Conservation (phyloP, 92 coral and sea anemone genomes). For the Epizoanthus fatuus region DNA sequence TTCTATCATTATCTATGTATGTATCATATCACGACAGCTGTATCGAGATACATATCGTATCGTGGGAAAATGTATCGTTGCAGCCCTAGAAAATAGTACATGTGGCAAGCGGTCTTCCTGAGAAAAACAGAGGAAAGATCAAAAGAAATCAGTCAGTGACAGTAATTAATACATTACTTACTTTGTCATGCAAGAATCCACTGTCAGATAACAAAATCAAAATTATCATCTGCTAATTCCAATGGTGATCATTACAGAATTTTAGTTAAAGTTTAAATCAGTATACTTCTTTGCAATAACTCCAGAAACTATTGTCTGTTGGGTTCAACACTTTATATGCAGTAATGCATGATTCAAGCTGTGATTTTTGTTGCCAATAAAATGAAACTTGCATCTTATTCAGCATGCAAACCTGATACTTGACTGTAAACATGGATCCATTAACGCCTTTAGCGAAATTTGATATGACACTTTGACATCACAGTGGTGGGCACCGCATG, state of each 20-base stretch:
- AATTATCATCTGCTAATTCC: slow-evolving; percentile 32
- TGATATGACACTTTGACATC: slow-evolving; percentile 19
- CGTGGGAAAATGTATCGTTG: too few relatives aligned
- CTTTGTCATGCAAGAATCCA: slow-evolving; percentile 2
- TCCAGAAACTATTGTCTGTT: neutral
- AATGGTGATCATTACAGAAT: neutral
- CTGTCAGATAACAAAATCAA: slow-evolving; percentile 37
- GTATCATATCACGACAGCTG: too few relatives aligned
- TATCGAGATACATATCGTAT: too few relatives aligned
- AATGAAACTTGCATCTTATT: neutral
- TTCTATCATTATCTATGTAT: too few relatives aligned
- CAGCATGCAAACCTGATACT: slow-evolving; percentile 11
- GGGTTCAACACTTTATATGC: neutral
- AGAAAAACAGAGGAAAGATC: slow-evolving; percentile 22
- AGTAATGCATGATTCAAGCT: slow-evolving; percentile 7
- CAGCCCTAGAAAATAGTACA: too few relatives aligned
- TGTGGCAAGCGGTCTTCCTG: too few relatives aligned
- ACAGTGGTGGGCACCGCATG: neutral
- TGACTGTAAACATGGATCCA: slow-evolving; percentile 1
- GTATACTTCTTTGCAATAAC: too few relatives aligned
- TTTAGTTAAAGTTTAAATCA: neutral
- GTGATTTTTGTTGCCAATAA: slow-evolving; percentile 19
- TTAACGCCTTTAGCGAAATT: neutral
- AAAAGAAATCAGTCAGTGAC: slow-evolving; percentile 23
- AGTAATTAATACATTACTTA: slow-evolving; percentile 33